Evolutionary conservation across 2,113 vertebrate genomes (phyloP), one percentile per base, ranked within the genome.

Genomic region (Larimichthys polyactis): DNA sequence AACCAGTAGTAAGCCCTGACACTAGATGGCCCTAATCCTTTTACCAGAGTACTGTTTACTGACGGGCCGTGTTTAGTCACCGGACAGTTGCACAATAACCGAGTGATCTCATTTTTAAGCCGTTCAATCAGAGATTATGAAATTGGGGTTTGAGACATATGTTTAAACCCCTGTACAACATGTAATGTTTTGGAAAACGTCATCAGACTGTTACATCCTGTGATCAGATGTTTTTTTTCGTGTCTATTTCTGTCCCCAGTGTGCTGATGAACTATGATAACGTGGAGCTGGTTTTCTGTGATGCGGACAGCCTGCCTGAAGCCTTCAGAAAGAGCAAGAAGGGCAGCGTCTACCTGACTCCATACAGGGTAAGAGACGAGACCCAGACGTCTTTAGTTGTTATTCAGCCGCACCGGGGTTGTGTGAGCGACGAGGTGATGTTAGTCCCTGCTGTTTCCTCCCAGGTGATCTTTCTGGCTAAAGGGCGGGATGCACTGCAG

Each of bases 241-340:
- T 75, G 7, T 87, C 9, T 60, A 1, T 70, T 54, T 85, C 62
- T 87, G 55, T 72, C 62, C 12, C 22, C 71, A 96, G 95, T 52
- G 69, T 96, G 65, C 81, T 99, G 86, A 98, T 98, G 97, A 96
- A 96, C 81, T 96, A 97, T 75, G 97, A 99, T 24, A 97, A 99
- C 0, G 93, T 99, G 84, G 98, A 99, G 92, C 93, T 99, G 52
- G 85, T 93, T n/a, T 99, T 99, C 92, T 96, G 85, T 79, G 97
- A 99, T 29, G 91, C 96, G 1, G 97, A 97, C 27, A 93, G 91
- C 0, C 93, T 97, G 71, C 96, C 97, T 0, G 97, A 99, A 76
- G 94, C 96, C 48, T 99, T 99, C 95, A 97, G 92, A 87, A 98
- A 97, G 87, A 97, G 96, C 94, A 99, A 96, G 94, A 99, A 99